phyloP scores from a whole-genome alignment of 2,888 invertebrate species.

The Leucophenga montana region DNA sequence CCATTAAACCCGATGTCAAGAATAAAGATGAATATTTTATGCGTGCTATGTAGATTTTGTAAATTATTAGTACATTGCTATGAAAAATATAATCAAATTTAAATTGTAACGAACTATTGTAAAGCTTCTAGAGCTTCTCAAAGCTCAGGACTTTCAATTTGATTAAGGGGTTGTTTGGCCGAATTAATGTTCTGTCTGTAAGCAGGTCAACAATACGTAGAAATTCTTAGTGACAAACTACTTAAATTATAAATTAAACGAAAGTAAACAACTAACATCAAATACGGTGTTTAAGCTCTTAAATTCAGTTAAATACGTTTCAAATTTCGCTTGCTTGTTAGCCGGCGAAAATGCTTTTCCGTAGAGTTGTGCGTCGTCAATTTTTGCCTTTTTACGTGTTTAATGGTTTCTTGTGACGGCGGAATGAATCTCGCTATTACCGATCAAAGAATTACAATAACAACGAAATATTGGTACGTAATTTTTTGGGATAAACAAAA shows the following conservation, averaged over 20 bases:
- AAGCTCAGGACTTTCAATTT: neutral
- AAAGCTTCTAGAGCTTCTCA: neutral
- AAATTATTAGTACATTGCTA: too few species aligned
- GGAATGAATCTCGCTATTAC: constrained; percentile 56
- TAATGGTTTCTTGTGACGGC: constrained; percentile 62
- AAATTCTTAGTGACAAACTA: neutral
- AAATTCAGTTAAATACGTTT: too few species aligned
- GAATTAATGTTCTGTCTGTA: neutral
- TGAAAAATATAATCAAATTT: neutral
- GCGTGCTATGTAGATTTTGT: constrained; percentile 33
- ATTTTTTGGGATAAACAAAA: neutral
- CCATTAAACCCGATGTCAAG: constrained; percentile 35
- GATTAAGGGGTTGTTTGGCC: neutral
- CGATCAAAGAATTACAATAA: constrained; percentile 51
- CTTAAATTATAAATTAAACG: too few species aligned
- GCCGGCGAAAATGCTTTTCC: constrained; percentile 52
- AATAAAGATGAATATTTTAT: constrained; percentile 50
- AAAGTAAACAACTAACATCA: too few species aligned
- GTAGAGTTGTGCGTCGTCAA: constrained; percentile 56
- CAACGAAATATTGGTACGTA: constrained; percentile 50
- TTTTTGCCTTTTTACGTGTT: constrained; percentile 60
- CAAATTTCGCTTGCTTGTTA: neutral
- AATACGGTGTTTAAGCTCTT: too few species aligned
- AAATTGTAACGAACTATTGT: neutral
- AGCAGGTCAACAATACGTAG: constrained; percentile 11